Conservation (phyloP, 2,113 vertebrate species). For the Excalfactoria chinensis region DNA sequence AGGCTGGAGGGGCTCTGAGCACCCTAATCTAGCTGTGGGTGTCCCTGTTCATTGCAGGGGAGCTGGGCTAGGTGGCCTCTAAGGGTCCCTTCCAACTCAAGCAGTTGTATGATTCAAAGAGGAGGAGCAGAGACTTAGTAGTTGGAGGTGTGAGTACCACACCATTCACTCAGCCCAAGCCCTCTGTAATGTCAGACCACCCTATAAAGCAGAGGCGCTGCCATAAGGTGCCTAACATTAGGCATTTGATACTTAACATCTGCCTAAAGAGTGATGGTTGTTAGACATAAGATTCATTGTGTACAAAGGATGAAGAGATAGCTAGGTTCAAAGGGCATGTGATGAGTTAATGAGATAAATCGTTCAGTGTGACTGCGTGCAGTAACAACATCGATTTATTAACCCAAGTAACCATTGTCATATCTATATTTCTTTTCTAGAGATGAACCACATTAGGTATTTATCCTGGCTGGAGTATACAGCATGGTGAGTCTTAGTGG, state of each 20-base stretch:
- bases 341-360: not conserved
- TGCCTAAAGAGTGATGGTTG: not conserved
- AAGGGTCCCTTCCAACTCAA: too few species aligned
- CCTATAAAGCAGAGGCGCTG: not conserved
- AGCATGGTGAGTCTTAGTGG: not conserved
- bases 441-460: not conserved
- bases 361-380: not conserved
- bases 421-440: not conserved
- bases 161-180: not conserved
- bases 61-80: too few species aligned
- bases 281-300: not conserved
- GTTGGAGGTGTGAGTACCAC: not conserved
- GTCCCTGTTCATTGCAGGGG: too few species aligned
- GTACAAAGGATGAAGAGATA: not conserved
- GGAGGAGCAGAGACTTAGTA: not conserved
- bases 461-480: not conserved
- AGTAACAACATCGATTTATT: not conserved
- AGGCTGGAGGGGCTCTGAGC: too few species aligned
- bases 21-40: too few species aligned
- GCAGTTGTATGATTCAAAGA: not conserved
- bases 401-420: not conserved
- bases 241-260: not conserved
- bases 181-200: not conserved
- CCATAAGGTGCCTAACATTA: rapidly evolving
- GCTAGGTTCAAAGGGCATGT: not conserved